Evolutionary conservation across 2,888 invertebrate species (phyloP).

Genomic region (Linnaemya vulpina): DNA sequence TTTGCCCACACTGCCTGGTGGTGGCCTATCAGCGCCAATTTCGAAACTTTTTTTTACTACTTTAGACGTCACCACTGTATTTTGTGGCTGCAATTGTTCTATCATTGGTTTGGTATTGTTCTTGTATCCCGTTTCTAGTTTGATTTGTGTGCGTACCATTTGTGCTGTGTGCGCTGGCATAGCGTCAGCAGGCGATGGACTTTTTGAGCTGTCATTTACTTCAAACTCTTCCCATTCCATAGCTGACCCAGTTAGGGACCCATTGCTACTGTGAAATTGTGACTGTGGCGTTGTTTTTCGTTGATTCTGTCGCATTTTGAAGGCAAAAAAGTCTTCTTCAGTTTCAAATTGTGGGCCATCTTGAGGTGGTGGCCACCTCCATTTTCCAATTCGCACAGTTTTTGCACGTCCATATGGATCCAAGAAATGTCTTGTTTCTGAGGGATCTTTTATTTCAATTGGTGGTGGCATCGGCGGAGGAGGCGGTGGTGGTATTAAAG

Average conservation of each 20-base stretch:
- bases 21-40: slow-evolving; percentile 91
- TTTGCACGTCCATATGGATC: slow-evolving; percentile 97
- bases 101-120: slow-evolving; percentile 52
- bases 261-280: slow-evolving; percentile 81
- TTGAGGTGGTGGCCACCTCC: slow-evolving; percentile 97
- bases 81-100: slow-evolving; percentile 68
- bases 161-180: slow-evolving; percentile 74
- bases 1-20: slow-evolving; percentile 95
- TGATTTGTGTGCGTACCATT: slow-evolving; percentile 77
- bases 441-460: slow-evolving; percentile 90
- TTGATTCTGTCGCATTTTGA: slow-evolving; percentile 92
- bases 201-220: slow-evolving; percentile 84
- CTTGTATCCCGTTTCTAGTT: slow-evolving; percentile 76
- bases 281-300: slow-evolving; percentile 91
- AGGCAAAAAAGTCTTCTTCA: slow-evolving; percentile 93
- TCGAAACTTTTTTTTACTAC: slow-evolving; percentile 87
- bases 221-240: slow-evolving; percentile 95
- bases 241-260: slow-evolving; percentile 83
- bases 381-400: slow-evolving; percentile 96
- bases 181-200: slow-evolving; percentile 77
- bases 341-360: slow-evolving; percentile 88
- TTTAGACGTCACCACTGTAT: slow-evolving; percentile 75
- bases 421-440: slow-evolving; percentile 91
- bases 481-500: slow-evolving; percentile 86
- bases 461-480: slow-evolving; percentile 96